phyloP scores from a whole-genome alignment of 2,797 vertebrate species.

The Enteromius paludinosus region DNA sequence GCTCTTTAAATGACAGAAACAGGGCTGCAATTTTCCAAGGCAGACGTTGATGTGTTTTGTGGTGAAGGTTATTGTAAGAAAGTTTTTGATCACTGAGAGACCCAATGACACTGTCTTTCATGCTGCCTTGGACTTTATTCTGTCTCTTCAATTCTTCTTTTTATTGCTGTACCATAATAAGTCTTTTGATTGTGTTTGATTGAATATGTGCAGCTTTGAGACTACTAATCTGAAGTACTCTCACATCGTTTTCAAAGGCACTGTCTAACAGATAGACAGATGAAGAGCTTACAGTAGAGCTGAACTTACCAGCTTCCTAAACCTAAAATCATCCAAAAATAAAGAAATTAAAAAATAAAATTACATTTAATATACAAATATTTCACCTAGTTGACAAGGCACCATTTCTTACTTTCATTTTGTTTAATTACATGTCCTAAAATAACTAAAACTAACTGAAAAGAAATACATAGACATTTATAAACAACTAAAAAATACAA shows the following conservation, averaged over 20 bases:
- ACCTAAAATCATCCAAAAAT: background rate
- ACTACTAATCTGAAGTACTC: slow-evolving; percentile 16
- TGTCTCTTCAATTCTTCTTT: slow-evolving; percentile 26
- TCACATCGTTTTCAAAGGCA: slow-evolving; percentile 35
- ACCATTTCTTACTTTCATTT: background rate
- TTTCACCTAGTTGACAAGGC: background rate
- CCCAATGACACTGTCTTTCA: slow-evolving; percentile 12
- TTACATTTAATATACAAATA: background rate
- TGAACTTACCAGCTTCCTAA: background rate
- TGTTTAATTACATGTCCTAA: background rate
- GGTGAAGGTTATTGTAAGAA: slow-evolving; percentile 3
- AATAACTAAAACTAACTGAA: background rate
- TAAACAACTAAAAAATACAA: background rate
- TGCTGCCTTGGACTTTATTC: slow-evolving; percentile 36
- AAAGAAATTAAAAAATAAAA: background rate
- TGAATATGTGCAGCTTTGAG: slow-evolving; percentile 31
- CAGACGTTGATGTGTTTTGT: background rate
- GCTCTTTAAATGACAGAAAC: slow-evolving; percentile 22
- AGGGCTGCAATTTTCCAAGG: slow-evolving; percentile 10
- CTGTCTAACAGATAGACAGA: slow-evolving; percentile 12
- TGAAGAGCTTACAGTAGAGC: background rate
- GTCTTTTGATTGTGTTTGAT: slow-evolving; percentile 44
- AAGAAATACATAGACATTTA: too few relatives aligned
- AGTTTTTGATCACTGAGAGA: slow-evolving; percentile 29
- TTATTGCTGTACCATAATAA: slow-evolving; percentile 19